phyloP scores from a whole-genome alignment of 2,888 invertebrate genomes.

The Tetanocera ferruginea region DNA sequence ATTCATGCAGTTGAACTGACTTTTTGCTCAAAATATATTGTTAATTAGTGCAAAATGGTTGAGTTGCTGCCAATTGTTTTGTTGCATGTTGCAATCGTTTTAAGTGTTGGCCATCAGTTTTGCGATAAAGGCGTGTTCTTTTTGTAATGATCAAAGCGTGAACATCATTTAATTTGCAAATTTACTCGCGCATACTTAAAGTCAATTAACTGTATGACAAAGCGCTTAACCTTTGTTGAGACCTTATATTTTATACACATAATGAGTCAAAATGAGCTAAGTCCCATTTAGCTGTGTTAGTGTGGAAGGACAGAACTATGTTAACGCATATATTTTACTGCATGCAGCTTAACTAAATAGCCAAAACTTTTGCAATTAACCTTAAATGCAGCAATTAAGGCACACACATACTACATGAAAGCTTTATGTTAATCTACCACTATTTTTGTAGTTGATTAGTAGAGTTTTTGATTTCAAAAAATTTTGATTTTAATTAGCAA shows the following conservation, averaged over 20 bases:
- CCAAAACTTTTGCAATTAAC: not conserved
- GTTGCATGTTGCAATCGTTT: not conserved
- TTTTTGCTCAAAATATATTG: not conserved
- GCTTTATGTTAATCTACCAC: not conserved
- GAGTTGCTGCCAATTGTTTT: conserved; percentile 2
- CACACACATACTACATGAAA: not conserved
- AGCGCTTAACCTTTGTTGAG: not conserved
- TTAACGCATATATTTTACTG: not conserved
- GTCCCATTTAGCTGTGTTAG: not conserved
- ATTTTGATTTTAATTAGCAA: not conserved
- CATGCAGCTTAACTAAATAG: not conserved
- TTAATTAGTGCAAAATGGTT: conserved; percentile 19
- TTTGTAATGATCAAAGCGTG: not conserved
- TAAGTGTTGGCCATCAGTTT: not conserved
- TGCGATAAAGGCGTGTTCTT: not conserved
- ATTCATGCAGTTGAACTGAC: too few species aligned
- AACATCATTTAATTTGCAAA: conserved; percentile 29
- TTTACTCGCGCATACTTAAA: conserved; percentile 20
- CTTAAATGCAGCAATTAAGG: not conserved
- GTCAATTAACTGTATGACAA: conserved; percentile 23
- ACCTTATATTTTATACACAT: not conserved
- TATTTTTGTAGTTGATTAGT: not conserved
- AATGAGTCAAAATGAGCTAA: not conserved
- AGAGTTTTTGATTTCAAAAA: conserved; percentile 3
- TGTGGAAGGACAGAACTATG: too few species aligned